Evolutionary conservation across 2,888 invertebrate genomes (phyloP), one percentile per base, ranked within the genome.

Genomic region (Rhagophthalmus giganteus): DNA sequence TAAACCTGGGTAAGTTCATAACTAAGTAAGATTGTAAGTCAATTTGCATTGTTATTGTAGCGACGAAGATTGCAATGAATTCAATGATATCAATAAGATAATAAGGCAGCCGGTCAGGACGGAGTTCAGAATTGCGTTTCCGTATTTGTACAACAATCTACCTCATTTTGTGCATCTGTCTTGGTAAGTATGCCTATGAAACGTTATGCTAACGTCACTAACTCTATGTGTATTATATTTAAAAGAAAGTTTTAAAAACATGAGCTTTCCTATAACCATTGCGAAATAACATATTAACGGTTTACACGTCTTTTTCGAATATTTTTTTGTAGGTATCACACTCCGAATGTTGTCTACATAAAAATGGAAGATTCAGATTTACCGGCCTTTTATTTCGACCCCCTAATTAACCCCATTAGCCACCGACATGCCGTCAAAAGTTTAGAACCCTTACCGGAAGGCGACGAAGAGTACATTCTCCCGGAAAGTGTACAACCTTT

Each of bases 31-130:
- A n/a, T n/a, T n/a, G n/a, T n/a, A n/a, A n/a, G n/a, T n/a, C n/a
- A n/a, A n/a, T n/a, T n/a, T n/a, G n/a, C n/a, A n/a, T n/a, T n/a
- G n/a, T n/a, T 41, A 44, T 51, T 55, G 24, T 28, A 89, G 94
- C 1, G 99, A 99, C 78, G 99, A 99, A 78, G 99, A 99, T 74
- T 99, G 99, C 99, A 99, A 99, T 77, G 99, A 99, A 77, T 99
- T 99, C 70, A 99, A 99, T 78, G 99, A 99, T 70, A 99, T 99
- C 63, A 99, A 99, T 75, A 99, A 99, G 78, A 98, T 99, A 58
- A 99, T 99, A 63, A 82, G 99, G 5, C 98, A 99, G 70, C 98
- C 98, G 2, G 93, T 99, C 61, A 83, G 99, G 57, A 99, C 99
- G 0, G 99, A 99, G 75, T 99, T 99, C 74, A 85, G 99, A 62